These are phyloP conservation scores for Cordilura impudica DNA, from an alignment of 2,888 invertebrate genomes.

Conservation along the genomic window DNA sequence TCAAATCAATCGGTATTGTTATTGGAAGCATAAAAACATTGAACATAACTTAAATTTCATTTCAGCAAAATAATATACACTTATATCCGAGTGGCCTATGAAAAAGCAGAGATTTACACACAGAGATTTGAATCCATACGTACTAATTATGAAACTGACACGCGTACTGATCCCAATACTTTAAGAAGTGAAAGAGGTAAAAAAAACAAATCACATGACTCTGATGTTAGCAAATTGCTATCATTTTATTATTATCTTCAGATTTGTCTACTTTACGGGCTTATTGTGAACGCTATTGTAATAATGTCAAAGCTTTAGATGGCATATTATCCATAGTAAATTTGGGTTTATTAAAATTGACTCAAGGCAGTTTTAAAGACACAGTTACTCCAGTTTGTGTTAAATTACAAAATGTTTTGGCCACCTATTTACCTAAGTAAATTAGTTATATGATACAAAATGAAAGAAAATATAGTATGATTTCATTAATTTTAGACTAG, in stretches of 20 bases:
- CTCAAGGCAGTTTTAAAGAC: constrained; percentile 85
- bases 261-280: constrained; percentile 83
- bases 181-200: constrained; percentile 82
- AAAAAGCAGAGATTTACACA: constrained; percentile 82
- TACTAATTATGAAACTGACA: constrained; percentile 85
- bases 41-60: not conserved
- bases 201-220: too few relatives aligned
- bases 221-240: too few relatives aligned
- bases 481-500: constrained; percentile 80
- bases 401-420: constrained; percentile 83
- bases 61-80: constrained; percentile 79
- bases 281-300: constrained; percentile 84
- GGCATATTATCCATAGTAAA: constrained; percentile 83
- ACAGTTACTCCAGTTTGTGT: constrained; percentile 85
- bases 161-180: constrained; percentile 81
- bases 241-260: constrained; percentile 40
- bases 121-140: constrained; percentile 83
- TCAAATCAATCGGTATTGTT: constrained; percentile 71
- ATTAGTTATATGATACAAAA: not conserved
- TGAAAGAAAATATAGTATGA: not conserved
- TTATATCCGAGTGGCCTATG: constrained; percentile 81
- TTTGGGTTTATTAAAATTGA: constrained; percentile 86
- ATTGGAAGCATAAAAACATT: not conserved
- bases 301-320: constrained; percentile 84
- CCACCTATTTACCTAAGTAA: constrained; percentile 83